These are phyloP conservation scores for Nixonia krombeini DNA, from an alignment of 1,140 invertebrate genomes.

Conservation along the genomic window DNA sequence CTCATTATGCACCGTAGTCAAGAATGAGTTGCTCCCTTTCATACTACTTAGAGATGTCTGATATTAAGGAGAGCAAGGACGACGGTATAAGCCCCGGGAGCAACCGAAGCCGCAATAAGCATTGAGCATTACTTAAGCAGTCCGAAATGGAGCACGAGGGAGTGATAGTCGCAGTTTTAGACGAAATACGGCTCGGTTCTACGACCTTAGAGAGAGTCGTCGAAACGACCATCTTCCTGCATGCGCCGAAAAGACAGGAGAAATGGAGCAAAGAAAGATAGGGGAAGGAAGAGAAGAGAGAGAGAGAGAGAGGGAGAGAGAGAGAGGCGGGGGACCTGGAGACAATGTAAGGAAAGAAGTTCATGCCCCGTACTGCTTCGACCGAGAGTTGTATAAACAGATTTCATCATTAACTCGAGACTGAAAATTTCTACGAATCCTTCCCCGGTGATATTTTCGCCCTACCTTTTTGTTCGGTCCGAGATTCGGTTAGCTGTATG, in stretches of 20 bases:
- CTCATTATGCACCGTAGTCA: constrained; percentile 26
- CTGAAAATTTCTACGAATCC: too few species aligned
- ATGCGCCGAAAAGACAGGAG: constrained; percentile 5
- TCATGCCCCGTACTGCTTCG: neutral
- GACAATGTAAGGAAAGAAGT: constrained; percentile 15
- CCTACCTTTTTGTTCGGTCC: too few species aligned
- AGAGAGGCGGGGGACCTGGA: constrained; percentile 11
- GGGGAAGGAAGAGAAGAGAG: constrained; percentile 11
- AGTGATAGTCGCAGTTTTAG: constrained; percentile 58
- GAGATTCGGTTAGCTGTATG: too few species aligned
- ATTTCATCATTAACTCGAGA: too few species aligned
- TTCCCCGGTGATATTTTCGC: too few species aligned
- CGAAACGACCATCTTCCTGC: constrained; percentile 36
- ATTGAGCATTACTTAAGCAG: constrained; percentile 61
- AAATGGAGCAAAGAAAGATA: constrained; percentile 13
- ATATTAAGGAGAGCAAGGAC: constrained; percentile 51
- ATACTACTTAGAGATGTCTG: constrained; percentile 21
- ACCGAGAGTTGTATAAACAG: neutral
- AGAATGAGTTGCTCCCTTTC: constrained; percentile 30
- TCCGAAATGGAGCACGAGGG: constrained; percentile 53
- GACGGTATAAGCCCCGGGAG: constrained; percentile 52
- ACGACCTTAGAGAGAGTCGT: constrained; percentile 47
- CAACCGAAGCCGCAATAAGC: constrained; percentile 57
- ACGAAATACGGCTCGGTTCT: constrained; percentile 51
- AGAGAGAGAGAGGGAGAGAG: neutral